A percentile compares a stretch with the other conserved stretches of the same genome.
phyloP scores from a whole-genome alignment of 1,140 invertebrate genomes.

The Chrysopa pallens region DNA sequence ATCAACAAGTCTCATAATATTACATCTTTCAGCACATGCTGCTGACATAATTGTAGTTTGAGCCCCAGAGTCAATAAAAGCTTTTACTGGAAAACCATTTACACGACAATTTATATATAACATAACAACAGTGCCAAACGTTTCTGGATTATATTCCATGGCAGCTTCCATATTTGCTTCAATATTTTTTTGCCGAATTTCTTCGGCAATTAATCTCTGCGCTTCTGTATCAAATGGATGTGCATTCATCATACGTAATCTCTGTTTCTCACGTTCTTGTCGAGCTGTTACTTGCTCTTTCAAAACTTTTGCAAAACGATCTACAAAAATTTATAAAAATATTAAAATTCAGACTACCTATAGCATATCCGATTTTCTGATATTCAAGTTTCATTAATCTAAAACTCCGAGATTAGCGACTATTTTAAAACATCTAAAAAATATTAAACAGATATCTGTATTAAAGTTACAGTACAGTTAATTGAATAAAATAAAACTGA shows the following conservation, averaged over 20 bases:
- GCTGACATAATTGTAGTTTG: constrained; percentile 91
- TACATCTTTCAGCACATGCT: constrained; percentile 80
- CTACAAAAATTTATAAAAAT: constrained; percentile 27
- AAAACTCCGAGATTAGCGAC: no score
- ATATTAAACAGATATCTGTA: no score
- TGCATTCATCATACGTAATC: constrained; percentile 73
- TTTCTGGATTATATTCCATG: constrained; percentile 96
- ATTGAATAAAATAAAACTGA: no score
- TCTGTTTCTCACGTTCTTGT: constrained; percentile 62
- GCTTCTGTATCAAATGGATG: constrained; percentile 92
- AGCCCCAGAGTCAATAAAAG: constrained; percentile 93
- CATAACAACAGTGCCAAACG: constrained; percentile 94
- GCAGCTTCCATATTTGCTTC: constrained; percentile 97
- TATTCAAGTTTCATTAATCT: no score
- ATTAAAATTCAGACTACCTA: no score
- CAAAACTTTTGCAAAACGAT: constrained; percentile 66
- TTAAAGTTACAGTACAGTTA: no score
- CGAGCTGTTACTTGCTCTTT: constrained; percentile 60
- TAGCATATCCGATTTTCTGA: no score
- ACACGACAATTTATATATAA: constrained; percentile 92
- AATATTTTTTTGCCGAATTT: constrained; percentile 90
- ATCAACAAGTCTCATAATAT: constrained; percentile 91
- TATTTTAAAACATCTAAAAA: no score
- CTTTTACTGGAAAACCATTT: constrained; percentile 90
- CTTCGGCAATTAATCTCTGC: constrained; percentile 85